These are phyloP conservation scores for Adrianichthys oophorus DNA, from an alignment of 2,797 vertebrate genomes.

Conservation along the genomic window DNA sequence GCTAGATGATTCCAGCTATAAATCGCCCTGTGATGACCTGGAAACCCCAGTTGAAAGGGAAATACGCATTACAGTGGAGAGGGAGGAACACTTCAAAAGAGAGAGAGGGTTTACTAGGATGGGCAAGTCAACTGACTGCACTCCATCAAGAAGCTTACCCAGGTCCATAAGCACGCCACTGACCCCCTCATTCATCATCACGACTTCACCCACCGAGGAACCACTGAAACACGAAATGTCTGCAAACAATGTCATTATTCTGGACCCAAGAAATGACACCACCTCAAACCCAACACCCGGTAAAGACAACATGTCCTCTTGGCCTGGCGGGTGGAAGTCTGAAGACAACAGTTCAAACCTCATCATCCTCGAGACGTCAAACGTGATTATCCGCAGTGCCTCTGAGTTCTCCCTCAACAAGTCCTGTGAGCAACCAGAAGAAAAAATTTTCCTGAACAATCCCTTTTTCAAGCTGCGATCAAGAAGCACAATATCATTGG, in stretches of 20 bases:
- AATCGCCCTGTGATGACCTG: conserved; percentile 74
- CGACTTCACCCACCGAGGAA: conserved; percentile 75
- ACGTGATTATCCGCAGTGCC: conserved; percentile 80
- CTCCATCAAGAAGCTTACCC: conserved; percentile 64
- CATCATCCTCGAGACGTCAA: conserved; percentile 80
- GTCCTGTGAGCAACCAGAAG: conserved; percentile 67
- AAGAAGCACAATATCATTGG: conserved; percentile 78
- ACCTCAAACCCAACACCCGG: conserved; percentile 45
- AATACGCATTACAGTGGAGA: conserved; percentile 74
- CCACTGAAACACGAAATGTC: conserved; percentile 66
- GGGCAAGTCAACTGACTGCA: conserved; percentile 71
- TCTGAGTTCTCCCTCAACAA: conserved; percentile 80
- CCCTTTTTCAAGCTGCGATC: conserved; percentile 84
- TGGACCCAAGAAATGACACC: conserved; percentile 69
- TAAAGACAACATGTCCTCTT: conserved; percentile 41
- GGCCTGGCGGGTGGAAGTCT: conserved; percentile 63
- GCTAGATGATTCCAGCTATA: conserved; percentile 78
- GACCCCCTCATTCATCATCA: conserved; percentile 80
- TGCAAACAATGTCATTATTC: conserved; percentile 73
- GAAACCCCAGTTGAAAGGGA: conserved; percentile 79
- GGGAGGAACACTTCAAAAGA: conserved; percentile 72
- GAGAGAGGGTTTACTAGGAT: conserved; percentile 73
- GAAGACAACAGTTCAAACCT: conserved; percentile 71
- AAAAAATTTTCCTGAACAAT: conserved; percentile 80
- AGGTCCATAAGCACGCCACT: conserved; percentile 72